Evolutionary conservation across 2,113 vertebrate species (phyloP), one percentile per base, ranked within the genome.

Genomic region (Cnemophilus loriae): DNA sequence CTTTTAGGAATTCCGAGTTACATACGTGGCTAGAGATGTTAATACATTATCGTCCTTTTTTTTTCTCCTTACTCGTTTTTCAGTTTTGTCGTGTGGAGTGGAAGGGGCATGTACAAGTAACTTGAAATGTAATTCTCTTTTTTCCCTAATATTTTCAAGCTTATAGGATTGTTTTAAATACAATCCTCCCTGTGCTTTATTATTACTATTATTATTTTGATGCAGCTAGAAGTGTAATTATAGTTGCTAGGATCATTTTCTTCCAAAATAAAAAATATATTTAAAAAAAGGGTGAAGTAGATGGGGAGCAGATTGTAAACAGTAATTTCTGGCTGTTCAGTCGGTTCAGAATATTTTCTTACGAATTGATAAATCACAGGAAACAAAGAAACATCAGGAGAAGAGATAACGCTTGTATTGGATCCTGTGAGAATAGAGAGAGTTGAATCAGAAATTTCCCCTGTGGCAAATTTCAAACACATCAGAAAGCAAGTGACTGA

Each of bases 401-500:
- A 82, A 71, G 79, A 77, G 71, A 23, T 52, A 84, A 55, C 19
- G 30, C 52, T 93, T 81, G 24, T 55, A 26, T 52, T 75, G 76
- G 71, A 71, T 92, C 30, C 28, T 1, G 1, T 87, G 64, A 80
- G 76, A 33, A 27, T 15, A 26, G 12, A 21, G 46, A 16, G 13
- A 82, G 24, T 60, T 64, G 65, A 68, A 68, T 85, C 70, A 83
- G 80, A 77, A 59, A 42, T 83, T 90, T 90, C 18, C 46, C n/a
- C 20, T 74, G 79, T 87, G 93, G 84, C 80, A 90, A 84, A 57
- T 67, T 90, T 89, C 27, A 67, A 63, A 44, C 79, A 65, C 63
- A 78, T 90, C 80, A 90, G 78, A 89, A 90, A 90, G 10, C 39
- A 20, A 95, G 21, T 93, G 83, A 73, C 56, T 74, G 73, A 94